Evolutionary conservation across 2,113 vertebrate genomes (phyloP).

Genomic region (Eulemur rufifrons): DNA sequence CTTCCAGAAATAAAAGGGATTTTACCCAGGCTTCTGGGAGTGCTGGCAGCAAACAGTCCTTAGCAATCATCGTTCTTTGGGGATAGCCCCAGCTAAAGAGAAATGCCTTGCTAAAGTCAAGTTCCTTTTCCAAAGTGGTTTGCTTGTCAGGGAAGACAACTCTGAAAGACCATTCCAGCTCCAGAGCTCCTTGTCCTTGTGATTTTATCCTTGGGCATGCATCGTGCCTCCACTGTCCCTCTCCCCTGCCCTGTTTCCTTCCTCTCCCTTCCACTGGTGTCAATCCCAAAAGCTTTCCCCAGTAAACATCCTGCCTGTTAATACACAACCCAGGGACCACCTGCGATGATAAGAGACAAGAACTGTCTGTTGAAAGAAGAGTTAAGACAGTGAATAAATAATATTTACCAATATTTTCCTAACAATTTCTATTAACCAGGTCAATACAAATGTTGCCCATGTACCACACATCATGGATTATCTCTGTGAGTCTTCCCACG

Average conservation of each 20-base stretch:
- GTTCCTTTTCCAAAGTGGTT: not conserved
- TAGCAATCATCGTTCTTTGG: no score
- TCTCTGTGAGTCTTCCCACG: not conserved
- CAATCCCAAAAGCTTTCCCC: not conserved
- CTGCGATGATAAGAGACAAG: not conserved
- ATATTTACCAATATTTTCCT: not conserved
- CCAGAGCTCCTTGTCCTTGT: not conserved
- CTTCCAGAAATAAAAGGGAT: slow-evolving; percentile 11
- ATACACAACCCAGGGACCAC: not conserved
- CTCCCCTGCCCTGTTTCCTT: no score
- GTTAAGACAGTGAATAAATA: not conserved
- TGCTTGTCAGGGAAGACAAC: not conserved
- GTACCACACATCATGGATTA: no score
- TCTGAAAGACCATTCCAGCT: not conserved
- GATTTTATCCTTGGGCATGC: accelerated
- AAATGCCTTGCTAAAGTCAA: not conserved
- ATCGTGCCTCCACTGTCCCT: not conserved
- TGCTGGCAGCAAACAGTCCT: not conserved
- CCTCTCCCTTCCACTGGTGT: not conserved
- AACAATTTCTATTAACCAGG: not conserved
- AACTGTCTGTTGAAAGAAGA: not conserved
- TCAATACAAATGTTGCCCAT: not conserved
- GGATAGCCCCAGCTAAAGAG: not conserved
- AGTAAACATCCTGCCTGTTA: not conserved
- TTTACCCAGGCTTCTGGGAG: not conserved